Percentiles rank a stretch among this genome's conserved stretches.
Evolutionary conservation across 2,113 vertebrate species (phyloP).

Genomic region (Leucosticte australis): DNA sequence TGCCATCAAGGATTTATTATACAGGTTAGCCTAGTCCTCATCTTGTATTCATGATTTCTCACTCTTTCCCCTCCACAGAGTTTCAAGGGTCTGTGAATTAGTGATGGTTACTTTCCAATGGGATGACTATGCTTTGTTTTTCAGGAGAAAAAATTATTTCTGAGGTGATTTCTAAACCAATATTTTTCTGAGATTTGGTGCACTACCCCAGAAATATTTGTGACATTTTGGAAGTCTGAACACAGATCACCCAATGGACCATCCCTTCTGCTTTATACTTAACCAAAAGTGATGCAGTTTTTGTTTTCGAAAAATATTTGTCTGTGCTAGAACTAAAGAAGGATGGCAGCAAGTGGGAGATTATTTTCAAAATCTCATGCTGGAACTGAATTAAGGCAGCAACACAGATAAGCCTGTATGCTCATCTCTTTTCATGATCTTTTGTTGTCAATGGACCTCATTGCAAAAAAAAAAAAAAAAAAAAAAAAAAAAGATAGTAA

Average conservation of each 20-base stretch:
- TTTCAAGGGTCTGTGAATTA: neutral
- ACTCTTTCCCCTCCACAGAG: neutral
- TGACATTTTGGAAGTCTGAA: neutral
- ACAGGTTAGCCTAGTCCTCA: neutral
- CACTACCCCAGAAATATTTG: neutral
- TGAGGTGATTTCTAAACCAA: neutral
- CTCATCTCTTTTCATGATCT: neutral
- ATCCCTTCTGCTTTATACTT: neutral
- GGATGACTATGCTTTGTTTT: neutral
- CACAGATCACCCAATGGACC: neutral
- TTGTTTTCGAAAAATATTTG: neutral
- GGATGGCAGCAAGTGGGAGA: neutral
- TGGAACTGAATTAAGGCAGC: neutral
- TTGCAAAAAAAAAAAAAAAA: neutral
- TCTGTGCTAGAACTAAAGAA: neutral
- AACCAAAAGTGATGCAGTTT: neutral
- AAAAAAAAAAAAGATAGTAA: neutral
- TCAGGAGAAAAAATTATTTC: neutral
- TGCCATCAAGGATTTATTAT: neutral
- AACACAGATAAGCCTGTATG: neutral
- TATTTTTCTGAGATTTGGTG: neutral
- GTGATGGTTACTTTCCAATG: neutral
- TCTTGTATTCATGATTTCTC: neutral
- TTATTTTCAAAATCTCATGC: neutral
- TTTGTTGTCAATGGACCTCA: neutral